Base-by-base conservation (phyloP, 2,797 vertebrate species). In the Hemibagrus guttatus region DNA sequence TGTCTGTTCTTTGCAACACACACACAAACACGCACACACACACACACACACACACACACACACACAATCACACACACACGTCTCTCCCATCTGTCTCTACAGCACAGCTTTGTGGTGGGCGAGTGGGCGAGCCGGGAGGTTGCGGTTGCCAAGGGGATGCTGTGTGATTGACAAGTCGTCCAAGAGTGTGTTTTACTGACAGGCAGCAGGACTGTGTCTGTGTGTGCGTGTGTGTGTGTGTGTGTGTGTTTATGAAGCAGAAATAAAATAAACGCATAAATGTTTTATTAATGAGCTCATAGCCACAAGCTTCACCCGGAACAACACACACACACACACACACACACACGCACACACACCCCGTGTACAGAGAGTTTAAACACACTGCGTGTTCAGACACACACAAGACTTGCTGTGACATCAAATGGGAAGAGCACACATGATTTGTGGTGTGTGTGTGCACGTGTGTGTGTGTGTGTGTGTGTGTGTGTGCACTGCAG, bases 221-320 rank as follows among this genome's bases (percentile, higher is more conserved):
- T 80, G 64, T 69, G 31, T 84, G 83, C 85, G 56, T 52, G 49
- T 56, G 14, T 58, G 82, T 72, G 82, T 61, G 52, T 80, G 64
- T 69, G 31, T 84, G 83, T 87, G 56, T 52, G 49, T 56, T 52
- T 52, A 56, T 87, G 76, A 79, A 58, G 78, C 75, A 85, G 63
- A 79, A 85, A 81, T 87, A 79, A 90, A 88, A 90, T 83, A 89
- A 87, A 89, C 83, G 61, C 21, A 31, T 11, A 68, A 69, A 83
- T 81, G 79, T 86, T 89, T 90, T 88, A 89, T 89, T 90, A 88
- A 87, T 91, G 89, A 90, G 85, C 76, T 81, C 35, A 79, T 17
- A 78, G 84, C 84, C 86, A 7, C 76, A 52, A 59, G 84, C 84
- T 76, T 84, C 64, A 52, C 58, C 82, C 83, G 39, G 26, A 74